Percentiles rank a stretch among this genome's conserved stretches.
phyloP scores from a whole-genome alignment of 2,113 vertebrate species.

The Argyrosomus japonicus region DNA sequence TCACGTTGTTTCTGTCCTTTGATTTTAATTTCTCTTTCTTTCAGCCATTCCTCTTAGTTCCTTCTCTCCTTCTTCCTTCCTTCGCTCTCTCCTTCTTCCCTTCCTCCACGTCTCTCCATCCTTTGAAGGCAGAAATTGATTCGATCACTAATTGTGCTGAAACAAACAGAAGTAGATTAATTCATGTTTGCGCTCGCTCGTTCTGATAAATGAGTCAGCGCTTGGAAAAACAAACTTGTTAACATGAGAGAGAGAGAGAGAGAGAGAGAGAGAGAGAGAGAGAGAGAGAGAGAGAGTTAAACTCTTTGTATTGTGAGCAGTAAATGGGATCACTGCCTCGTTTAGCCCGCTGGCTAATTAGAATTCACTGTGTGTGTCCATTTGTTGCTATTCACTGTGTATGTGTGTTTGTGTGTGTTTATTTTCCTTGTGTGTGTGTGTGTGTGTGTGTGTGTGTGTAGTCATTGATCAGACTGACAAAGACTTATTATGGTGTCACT shows the following conservation, averaged over 20 bases:
- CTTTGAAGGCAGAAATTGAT: slow-evolving; percentile 57
- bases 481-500: slow-evolving; percentile 77
- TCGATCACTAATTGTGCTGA: slow-evolving; percentile 70
- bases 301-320: slow-evolving; percentile 41
- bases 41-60: no score
- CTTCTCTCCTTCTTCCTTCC: background rate
- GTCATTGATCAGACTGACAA: slow-evolving; percentile 78
- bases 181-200: slow-evolving; percentile 59
- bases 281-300: slow-evolving; percentile 10
- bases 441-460: slow-evolving; percentile 55
- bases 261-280: background rate
- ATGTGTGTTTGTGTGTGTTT: slow-evolving; percentile 47
- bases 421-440: slow-evolving; percentile 30
- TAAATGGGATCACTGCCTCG: slow-evolving; percentile 60
- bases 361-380: slow-evolving; percentile 52
- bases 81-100: background rate
- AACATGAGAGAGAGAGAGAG: slow-evolving; percentile 24
- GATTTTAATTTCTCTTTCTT: background rate
- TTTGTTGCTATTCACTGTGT: slow-evolving; percentile 59
- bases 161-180: slow-evolving; percentile 77
- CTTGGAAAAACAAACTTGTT: slow-evolving; percentile 51
- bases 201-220: slow-evolving; percentile 59
- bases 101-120: background rate
- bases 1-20: background rate
- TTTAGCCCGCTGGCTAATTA: slow-evolving; percentile 63